Evolutionary conservation across 2,888 invertebrate species (phyloP).

Genomic region (Ametastegia equiseti): DNA sequence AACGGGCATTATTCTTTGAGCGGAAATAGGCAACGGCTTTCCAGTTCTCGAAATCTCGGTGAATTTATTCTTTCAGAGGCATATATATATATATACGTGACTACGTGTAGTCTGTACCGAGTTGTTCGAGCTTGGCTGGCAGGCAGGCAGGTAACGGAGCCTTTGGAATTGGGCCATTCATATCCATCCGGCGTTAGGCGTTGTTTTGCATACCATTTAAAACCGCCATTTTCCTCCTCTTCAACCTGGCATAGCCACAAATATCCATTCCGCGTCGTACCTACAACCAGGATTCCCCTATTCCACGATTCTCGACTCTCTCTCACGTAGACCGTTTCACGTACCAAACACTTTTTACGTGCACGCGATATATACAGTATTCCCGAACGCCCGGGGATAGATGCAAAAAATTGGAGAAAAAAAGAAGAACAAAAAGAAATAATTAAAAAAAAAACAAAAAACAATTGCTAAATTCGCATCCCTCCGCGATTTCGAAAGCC

Average conservation of each 20-base stretch:
- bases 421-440: too few species aligned
- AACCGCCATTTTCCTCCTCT: conserved; percentile 38
- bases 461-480: too few species aligned
- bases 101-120: background rate
- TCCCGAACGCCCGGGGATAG: too few species aligned
- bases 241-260: conserved; percentile 27
- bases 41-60: background rate
- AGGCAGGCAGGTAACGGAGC: background rate
- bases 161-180: conserved; percentile 44
- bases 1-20: background rate
- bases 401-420: too few species aligned
- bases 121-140: background rate
- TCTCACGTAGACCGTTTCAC: too few species aligned
- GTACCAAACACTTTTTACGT: too few species aligned
- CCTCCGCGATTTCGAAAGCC: background rate
- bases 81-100: background rate
- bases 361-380: too few species aligned
- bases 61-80: conserved; percentile 1
- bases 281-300: background rate
- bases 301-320: background rate
- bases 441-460: too few species aligned
- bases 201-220: conserved; percentile 46
- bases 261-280: conserved; percentile 25
- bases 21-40: background rate
- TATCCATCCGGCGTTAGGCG: conserved; percentile 38